Evolutionary conservation across 2,797 vertebrate genomes (phyloP).

Genomic region (Tinamus major): DNA sequence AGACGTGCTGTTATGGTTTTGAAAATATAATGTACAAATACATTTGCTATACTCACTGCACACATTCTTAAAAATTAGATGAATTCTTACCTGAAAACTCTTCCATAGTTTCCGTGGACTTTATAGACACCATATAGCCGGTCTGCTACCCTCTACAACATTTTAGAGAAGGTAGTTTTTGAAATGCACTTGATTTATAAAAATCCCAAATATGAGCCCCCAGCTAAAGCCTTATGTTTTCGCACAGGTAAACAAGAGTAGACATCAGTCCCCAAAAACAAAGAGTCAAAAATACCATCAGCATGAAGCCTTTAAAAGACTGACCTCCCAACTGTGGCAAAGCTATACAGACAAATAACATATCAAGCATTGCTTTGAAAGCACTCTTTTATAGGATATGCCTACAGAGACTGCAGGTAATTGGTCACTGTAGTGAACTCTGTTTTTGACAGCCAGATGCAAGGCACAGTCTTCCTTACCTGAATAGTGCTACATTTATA

Average conservation of each 20-base stretch:
- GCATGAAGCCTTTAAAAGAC: neutral
- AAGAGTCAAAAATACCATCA: neutral
- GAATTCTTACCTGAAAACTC: slow-evolving; percentile 93
- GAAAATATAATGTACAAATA: neutral
- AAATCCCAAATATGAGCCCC: neutral
- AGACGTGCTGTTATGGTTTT: neutral
- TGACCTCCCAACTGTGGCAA: neutral
- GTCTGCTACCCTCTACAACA: slow-evolving; percentile 91
- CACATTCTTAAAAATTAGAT: neutral
- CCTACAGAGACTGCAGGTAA: neutral
- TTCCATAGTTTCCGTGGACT: slow-evolving; percentile 96
- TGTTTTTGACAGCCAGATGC: neutral
- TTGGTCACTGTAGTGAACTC: neutral
- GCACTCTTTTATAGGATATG: fast-evolving
- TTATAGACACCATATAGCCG: slow-evolving; percentile 96
- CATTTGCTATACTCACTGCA: neutral
- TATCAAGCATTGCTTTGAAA: neutral
- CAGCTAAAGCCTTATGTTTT: neutral
- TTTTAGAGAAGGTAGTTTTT: slow-evolving; percentile 47
- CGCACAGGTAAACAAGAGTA: neutral
- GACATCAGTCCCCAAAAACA: neutral
- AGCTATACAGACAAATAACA: neutral
- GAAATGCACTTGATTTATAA: neutral
- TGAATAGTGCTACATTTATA: neutral
- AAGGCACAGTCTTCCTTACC: neutral